Evolutionary conservation across 2,797 vertebrate species (phyloP).

Genomic region (Carduelis carduelis): DNA sequence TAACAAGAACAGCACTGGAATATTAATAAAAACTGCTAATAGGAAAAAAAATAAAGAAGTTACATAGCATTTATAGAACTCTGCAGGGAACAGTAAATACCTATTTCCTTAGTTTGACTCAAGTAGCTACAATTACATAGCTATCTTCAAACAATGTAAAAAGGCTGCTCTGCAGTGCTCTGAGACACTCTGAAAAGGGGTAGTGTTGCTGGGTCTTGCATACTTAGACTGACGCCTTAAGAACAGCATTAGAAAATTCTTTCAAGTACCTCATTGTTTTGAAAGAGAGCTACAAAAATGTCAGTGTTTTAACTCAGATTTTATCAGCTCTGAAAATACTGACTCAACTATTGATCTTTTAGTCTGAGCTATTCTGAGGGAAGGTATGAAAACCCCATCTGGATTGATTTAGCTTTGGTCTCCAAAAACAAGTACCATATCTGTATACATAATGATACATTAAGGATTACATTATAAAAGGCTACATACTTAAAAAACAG

Average conservation of each 20-base stretch:
- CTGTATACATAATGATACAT: constrained; percentile 2
- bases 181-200: neutral
- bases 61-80: neutral
- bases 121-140: neutral
- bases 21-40: neutral
- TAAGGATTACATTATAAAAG: neutral
- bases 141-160: neutral
- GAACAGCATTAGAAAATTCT: neutral
- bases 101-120: neutral
- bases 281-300: constrained; percentile 12
- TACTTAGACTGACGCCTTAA: neutral
- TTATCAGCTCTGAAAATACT: constrained; percentile 53
- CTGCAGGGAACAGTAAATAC: neutral
- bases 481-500: neutral
- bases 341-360: constrained; percentile 34
- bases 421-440: constrained; percentile 3
- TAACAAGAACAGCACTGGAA: neutral
- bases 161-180: neutral
- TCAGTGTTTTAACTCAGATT: constrained; percentile 21
- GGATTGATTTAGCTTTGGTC: constrained; percentile 29
- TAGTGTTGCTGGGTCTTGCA: neutral
- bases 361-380: neutral
- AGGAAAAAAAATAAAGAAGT: neutral
- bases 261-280: constrained; percentile 17
- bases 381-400: constrained; percentile 26